phyloP scores from a whole-genome alignment of 1,140 invertebrate genomes.

The Dreissena rostriformis region DNA sequence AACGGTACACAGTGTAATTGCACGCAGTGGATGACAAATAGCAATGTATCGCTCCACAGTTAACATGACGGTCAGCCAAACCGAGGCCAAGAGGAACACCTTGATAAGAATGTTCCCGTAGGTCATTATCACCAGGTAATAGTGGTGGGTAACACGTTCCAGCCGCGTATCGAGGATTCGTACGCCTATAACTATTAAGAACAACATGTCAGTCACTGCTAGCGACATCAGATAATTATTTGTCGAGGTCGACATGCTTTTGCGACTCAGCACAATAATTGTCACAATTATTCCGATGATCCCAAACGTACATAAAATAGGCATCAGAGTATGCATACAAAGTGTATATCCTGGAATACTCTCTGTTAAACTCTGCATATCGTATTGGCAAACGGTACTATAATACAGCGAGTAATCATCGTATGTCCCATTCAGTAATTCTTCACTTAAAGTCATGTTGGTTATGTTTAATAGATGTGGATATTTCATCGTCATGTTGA shows the following conservation, averaged over 20 bases:
- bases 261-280: constrained; percentile 88
- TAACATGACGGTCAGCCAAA: constrained; percentile 89
- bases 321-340: constrained; percentile 73
- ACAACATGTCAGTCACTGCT: constrained; percentile 88
- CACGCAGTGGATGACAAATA: constrained; percentile 86
- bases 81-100: constrained; percentile 83
- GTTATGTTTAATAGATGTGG: too few species aligned
- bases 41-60: constrained; percentile 90
- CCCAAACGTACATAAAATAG: constrained; percentile 87
- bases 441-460: too few species aligned
- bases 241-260: constrained; percentile 89
- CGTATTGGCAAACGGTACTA: too few species aligned
- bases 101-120: constrained; percentile 67
- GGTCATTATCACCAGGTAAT: constrained; percentile 47
- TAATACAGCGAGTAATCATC: too few species aligned
- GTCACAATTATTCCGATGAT: too few species aligned
- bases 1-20: constrained; percentile 87
- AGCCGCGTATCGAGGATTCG: constrained; percentile 59
- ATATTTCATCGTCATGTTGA: too few species aligned
- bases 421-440: too few species aligned
- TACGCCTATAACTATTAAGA: constrained; percentile 83
- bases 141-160: constrained; percentile 16
- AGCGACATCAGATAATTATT: constrained; percentile 89
- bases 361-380: too few species aligned
- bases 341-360: constrained; percentile 12